These are phyloP conservation scores for Gobio occitaniae DNA, from an alignment of 2,797 vertebrate species.

Conservation along the genomic window DNA sequence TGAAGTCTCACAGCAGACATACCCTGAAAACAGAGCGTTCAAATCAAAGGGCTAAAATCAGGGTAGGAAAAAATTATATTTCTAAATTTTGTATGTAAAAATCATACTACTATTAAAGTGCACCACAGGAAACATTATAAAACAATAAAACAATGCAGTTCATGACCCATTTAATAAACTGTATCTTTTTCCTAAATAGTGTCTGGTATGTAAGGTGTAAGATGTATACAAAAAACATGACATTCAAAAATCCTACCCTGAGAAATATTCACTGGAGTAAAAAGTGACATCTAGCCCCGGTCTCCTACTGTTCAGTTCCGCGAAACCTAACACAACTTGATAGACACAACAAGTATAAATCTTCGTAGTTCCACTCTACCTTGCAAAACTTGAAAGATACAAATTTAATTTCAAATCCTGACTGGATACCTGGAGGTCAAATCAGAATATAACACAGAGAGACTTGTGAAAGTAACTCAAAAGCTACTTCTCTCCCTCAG, in stretches of 20 bases:
- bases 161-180: background rate
- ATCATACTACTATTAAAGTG: too few species aligned
- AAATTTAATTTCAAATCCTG: constrained; percentile 23
- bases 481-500: constrained; percentile 14
- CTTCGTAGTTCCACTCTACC: background rate
- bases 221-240: too few species aligned
- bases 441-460: background rate
- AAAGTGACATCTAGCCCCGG: background rate
- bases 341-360: background rate
- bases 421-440: constrained; percentile 23
- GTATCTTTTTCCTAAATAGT: background rate
- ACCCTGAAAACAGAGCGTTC: too few species aligned
- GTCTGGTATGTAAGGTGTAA: background rate
- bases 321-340: background rate
- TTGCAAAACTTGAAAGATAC: background rate
- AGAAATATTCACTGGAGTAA: background rate
- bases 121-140: too few species aligned
- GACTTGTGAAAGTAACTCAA: constrained; percentile 29
- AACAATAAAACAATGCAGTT: too few species aligned
- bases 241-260: background rate
- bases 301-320: background rate
- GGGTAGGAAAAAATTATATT: too few species aligned
- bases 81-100: too few species aligned
- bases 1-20: too few species aligned
- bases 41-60: too few species aligned